These are phyloP conservation scores for Aplodontia rufa DNA, from an alignment of 2,113 vertebrate genomes.

Conservation along the genomic window DNA sequence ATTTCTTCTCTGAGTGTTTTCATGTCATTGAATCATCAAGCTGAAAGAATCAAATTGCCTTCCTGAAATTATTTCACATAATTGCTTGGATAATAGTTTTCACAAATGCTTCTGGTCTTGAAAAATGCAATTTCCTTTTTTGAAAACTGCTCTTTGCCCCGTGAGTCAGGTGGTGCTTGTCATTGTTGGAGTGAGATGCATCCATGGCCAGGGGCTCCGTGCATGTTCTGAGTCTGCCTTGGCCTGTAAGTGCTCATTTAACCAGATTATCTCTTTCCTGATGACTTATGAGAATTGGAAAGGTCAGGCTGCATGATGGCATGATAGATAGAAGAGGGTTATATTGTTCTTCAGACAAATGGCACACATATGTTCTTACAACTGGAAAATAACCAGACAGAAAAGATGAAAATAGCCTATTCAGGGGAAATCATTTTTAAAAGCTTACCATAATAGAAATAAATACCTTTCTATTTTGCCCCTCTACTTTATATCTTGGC, in stretches of 20 bases:
- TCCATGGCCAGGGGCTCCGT: background rate
- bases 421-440: slow-evolving; percentile 39
- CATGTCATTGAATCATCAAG: background rate
- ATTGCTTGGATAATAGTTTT: slow-evolving; percentile 35
- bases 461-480: background rate
- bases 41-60: slow-evolving; percentile 18
- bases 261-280: background rate
- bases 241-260: no score
- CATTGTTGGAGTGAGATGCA: rapidly evolving
- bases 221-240: rapidly evolving
- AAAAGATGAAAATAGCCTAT: background rate
- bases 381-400: background rate
- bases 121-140: background rate
- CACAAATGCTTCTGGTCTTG: background rate
- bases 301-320: background rate
- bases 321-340: background rate
- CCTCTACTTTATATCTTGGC: background rate
- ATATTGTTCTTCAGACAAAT: background rate
- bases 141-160: background rate
- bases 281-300: background rate
- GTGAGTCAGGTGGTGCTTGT: background rate
- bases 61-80: background rate
- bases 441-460: slow-evolving; percentile 15
- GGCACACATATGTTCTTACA: background rate
- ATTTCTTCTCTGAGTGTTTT: background rate